Base-by-base conservation (phyloP, 2,888 invertebrate genomes). In the Fragum sueziense region DNA sequence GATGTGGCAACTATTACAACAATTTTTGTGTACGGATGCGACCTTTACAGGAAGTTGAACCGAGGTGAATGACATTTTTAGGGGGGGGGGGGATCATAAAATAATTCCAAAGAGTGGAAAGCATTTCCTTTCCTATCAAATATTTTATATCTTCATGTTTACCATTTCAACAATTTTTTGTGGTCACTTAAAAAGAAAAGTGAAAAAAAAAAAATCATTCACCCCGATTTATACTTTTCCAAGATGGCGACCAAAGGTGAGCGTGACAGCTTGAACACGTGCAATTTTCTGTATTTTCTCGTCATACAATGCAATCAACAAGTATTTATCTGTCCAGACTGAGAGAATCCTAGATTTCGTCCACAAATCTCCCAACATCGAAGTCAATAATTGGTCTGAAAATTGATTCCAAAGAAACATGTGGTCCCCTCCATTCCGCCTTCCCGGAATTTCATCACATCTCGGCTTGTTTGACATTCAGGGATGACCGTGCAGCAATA, bases 1-100 rank as follows among this genome's bases (percentile, higher is more conserved):
- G 37, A 65, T 65, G 62, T 62, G 65, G 65, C 65, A 65, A 65
- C 65, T 65, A 65, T n/a, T 65, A 33, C 29, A 69, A 70, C 70
- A 70, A 52, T 52, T 37, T 85, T 87, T 88, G 88, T 88, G 87
- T 86, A 89, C 90, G 90, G 90, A 90, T 90, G 90, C 90, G 90
- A 90, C 86, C 72, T 75, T 34, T 84, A 73, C 79, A 68, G 85
- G 80, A 83, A 77, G 65, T 79, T 34, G 47, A 59, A n/a, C 3
- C 17, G 62, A 22, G 33, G 33, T 62, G 33, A 62, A 62, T 62
- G 6, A 27, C 17, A 7, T 25, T 22, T n/a, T 14, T 37, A 37
- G 37, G 37, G 6, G 37, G 7, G 47, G 47, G 47, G 47, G 4
- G 47, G 17, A 2, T 47, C 2, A 47, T 9, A 47, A n/a, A n/a